Percentiles rank a stretch among this genome's conserved stretches.
These are phyloP conservation scores for Petrophora chlorosata DNA, from an alignment of 2,888 invertebrate species.

Conservation along the genomic window DNA sequence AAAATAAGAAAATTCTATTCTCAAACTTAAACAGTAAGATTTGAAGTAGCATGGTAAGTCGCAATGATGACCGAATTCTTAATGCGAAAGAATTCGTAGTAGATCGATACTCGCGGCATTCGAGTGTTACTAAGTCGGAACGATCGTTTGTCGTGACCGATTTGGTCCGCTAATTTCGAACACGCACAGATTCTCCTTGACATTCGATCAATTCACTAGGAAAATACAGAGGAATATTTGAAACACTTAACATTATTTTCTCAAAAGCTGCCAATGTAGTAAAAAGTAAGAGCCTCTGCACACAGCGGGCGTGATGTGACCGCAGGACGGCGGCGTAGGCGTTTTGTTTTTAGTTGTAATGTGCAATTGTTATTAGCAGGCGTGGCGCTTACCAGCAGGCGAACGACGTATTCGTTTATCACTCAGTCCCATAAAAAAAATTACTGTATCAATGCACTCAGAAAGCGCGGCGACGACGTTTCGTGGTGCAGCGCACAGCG, in stretches of 20 bases:
- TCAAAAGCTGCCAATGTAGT: too few relatives aligned
- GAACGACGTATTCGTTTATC: too few relatives aligned
- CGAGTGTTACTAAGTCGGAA: constrained; percentile 13
- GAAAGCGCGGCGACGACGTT: too few relatives aligned
- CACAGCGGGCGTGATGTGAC: too few relatives aligned
- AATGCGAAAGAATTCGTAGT: background rate
- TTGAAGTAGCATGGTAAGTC: background rate
- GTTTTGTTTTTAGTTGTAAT: too few relatives aligned
- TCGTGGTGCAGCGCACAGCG: too few relatives aligned
- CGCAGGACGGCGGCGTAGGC: too few relatives aligned
- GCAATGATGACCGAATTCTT: background rate
- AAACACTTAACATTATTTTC: background rate
- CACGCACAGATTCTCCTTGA: constrained; percentile 37
- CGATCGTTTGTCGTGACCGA: constrained; percentile 25
- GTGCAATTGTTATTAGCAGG: too few relatives aligned
- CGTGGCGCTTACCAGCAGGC: too few relatives aligned
- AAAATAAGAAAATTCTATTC: background rate
- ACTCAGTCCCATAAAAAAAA: too few relatives aligned
- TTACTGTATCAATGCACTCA: too few relatives aligned
- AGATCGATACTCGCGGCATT: constrained; percentile 12
- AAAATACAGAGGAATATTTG: background rate
- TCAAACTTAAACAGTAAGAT: background rate
- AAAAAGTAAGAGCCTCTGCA: too few relatives aligned
- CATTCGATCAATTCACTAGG: constrained; percentile 34
- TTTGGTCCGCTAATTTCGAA: constrained; percentile 27